Conservation (phyloP, 2,113 vertebrate genomes). For the Platycercus adscitus region DNA sequence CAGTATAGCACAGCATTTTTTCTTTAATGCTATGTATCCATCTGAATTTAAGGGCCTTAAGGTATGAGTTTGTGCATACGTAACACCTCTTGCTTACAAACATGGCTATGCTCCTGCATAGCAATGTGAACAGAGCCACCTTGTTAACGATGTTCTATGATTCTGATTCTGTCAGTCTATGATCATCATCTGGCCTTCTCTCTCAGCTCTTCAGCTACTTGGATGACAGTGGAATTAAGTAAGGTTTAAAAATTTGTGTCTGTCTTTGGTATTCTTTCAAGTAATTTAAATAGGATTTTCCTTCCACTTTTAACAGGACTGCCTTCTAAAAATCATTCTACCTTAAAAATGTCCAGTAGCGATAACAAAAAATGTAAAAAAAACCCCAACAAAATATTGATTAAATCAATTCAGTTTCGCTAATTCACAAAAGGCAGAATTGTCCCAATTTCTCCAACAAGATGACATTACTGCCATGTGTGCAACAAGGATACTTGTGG, state of each 20-base stretch:
- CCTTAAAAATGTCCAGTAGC: neutral
- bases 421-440: neutral
- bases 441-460: neutral
- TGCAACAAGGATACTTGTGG: neutral
- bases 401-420: neutral
- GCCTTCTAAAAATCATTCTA: neutral
- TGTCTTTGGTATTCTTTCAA: neutral
- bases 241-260: neutral
- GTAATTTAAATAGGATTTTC: neutral
- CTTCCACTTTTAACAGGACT: neutral
- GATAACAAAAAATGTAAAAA: neutral
- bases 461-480: neutral
- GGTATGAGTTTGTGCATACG: neutral
- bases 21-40: neutral
- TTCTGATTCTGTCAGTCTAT: too few relatives aligned
- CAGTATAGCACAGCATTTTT: neutral
- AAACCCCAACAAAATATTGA: neutral
- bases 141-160: too few relatives aligned
- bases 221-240: fast-evolving
- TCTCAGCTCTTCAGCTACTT: neutral
- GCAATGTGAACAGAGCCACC: neutral
- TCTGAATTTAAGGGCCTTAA: neutral
- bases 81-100: neutral
- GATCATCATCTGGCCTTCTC: neutral
- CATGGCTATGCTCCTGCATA: too few relatives aligned